Evolutionary conservation across 1,140 invertebrate genomes (phyloP).

Genomic region (Drosophila teissieri): DNA sequence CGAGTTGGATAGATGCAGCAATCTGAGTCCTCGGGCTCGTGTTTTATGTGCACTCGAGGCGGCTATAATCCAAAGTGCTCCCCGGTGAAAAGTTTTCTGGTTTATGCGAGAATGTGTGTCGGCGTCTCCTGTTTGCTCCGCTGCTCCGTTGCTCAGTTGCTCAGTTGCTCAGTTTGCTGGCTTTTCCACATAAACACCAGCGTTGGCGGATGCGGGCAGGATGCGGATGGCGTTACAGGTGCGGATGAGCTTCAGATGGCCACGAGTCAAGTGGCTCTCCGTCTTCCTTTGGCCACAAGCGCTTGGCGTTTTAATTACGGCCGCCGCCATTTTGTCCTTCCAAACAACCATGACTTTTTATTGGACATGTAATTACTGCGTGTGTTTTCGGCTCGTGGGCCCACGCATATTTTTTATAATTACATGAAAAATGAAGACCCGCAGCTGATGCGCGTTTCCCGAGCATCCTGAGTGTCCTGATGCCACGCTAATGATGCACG

Average conservation of each 20-base stretch:
- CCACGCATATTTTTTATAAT: conserved; percentile 79
- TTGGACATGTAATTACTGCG: conserved; percentile 77
- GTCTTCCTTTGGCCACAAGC: conserved; percentile 50
- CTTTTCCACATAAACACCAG: conserved; percentile 34
- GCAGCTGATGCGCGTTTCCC: conserved; percentile 46
- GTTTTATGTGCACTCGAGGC: conserved; percentile 77
- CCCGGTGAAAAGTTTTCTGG: conserved; percentile 70
- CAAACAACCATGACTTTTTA: conserved; percentile 67
- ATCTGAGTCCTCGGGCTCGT: conserved; percentile 54
- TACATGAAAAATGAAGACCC: conserved; percentile 50
- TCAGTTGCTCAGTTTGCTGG: neutral
- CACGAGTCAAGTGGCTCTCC: conserved; percentile 40
- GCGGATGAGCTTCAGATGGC: conserved; percentile 28
- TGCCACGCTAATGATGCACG: conserved; percentile 47
- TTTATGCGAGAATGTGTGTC: conserved; percentile 55
- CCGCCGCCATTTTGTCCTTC: conserved; percentile 55
- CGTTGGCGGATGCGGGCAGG: conserved; percentile 32
- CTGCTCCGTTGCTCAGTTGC: neutral
- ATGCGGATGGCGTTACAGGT: conserved; percentile 17
- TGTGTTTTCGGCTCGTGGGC: conserved; percentile 36
- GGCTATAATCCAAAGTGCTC: conserved; percentile 76
- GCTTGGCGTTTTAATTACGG: conserved; percentile 71
- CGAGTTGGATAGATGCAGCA: conserved; percentile 43
- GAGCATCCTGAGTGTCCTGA: conserved; percentile 22
- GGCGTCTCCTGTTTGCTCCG: conserved; percentile 14